Evolutionary conservation across 2,888 invertebrate genomes (phyloP).

Genomic region (Morpho helenor): DNA sequence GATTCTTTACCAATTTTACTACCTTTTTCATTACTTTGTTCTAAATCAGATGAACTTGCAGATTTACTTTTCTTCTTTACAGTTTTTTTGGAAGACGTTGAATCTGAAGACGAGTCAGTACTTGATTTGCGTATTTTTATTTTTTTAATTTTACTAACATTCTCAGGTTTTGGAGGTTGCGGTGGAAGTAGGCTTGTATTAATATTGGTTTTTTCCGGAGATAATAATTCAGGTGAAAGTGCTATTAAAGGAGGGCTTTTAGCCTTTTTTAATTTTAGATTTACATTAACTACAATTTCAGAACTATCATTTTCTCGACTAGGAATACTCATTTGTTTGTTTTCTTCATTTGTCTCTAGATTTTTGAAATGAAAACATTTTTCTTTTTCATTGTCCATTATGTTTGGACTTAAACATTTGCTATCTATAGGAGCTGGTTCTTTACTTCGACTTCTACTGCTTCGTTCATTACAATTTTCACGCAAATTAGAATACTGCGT

Average conservation of each 20-base stretch:
- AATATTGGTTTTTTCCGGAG: slow-evolving; percentile 63
- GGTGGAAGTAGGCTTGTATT: slow-evolving; percentile 71
- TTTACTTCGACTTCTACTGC: slow-evolving; percentile 58
- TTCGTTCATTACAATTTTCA: slow-evolving; percentile 56
- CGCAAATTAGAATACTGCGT: slow-evolving; percentile 63
- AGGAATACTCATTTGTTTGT: slow-evolving; percentile 50
- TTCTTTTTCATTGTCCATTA: slow-evolving; percentile 41
- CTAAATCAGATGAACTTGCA: slow-evolving; percentile 66
- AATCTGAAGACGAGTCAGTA: slow-evolving; percentile 60
- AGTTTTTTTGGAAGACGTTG: slow-evolving; percentile 58
- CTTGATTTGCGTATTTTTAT: slow-evolving; percentile 61
- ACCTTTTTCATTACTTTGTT: slow-evolving; percentile 49
- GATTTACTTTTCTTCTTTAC: slow-evolving; percentile 66
- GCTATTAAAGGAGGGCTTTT: slow-evolving; percentile 43
- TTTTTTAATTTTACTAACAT: slow-evolving; percentile 53
- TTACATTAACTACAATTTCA: slow-evolving; percentile 68
- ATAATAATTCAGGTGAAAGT: slow-evolving; percentile 50
- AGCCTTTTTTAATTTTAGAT: slow-evolving; percentile 64
- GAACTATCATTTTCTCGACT: slow-evolving; percentile 62
- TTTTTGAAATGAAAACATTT: slow-evolving; percentile 31
- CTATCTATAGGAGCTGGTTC: slow-evolving; percentile 54
- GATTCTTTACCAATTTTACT: slow-evolving; percentile 30
- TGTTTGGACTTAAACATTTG: slow-evolving; percentile 33
- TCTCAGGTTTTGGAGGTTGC: slow-evolving; percentile 68
- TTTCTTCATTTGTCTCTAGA: slow-evolving; percentile 46